phyloP scores from a whole-genome alignment of 2,113 vertebrate species.

The Neolamprologus longior region DNA sequence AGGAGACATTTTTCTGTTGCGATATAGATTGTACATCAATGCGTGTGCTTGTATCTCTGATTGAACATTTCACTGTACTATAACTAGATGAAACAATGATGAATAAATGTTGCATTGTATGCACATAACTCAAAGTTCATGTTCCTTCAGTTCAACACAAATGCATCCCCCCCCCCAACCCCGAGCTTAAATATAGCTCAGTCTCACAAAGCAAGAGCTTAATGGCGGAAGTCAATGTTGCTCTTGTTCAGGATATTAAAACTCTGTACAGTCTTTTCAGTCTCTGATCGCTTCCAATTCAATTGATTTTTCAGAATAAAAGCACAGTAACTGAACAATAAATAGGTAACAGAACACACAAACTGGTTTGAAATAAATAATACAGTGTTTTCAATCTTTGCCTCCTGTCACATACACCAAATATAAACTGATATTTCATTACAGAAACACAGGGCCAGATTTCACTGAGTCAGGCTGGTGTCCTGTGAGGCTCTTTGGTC shows the following conservation, averaged over 20 bases:
- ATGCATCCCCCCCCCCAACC: not conserved
- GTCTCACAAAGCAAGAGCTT: not conserved
- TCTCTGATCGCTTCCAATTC: conserved; percentile 2
- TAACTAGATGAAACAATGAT: conserved; percentile 10
- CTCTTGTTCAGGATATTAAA: not conserved
- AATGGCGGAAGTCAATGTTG: not conserved
- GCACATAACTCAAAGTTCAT: conserved; percentile 17
- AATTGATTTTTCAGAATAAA: conserved; percentile 18
- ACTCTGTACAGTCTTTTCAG: conserved; percentile 31
- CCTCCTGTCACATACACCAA: not conserved
- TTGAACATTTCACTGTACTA: not conserved
- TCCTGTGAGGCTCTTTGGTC: conserved; percentile 54
- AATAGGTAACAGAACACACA: conserved; percentile 48
- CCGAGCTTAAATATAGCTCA: not conserved
- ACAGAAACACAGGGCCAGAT: conserved; percentile 27
- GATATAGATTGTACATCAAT: not conserved
- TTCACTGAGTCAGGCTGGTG: conserved; percentile 35
- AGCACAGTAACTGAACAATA: conserved; percentile 43
- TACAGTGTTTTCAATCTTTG: conserved; percentile 25
- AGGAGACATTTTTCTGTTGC: not conserved
- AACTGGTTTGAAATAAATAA: conserved; percentile 55
- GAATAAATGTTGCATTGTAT: conserved; percentile 27
- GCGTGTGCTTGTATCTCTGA: conserved; percentile 30
- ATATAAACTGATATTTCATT: not conserved
- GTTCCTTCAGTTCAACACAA: not conserved